Evolutionary conservation across 1,140 invertebrate species (phyloP), one percentile per base, ranked within the genome.

Genomic region (Drosophila repleta): DNA sequence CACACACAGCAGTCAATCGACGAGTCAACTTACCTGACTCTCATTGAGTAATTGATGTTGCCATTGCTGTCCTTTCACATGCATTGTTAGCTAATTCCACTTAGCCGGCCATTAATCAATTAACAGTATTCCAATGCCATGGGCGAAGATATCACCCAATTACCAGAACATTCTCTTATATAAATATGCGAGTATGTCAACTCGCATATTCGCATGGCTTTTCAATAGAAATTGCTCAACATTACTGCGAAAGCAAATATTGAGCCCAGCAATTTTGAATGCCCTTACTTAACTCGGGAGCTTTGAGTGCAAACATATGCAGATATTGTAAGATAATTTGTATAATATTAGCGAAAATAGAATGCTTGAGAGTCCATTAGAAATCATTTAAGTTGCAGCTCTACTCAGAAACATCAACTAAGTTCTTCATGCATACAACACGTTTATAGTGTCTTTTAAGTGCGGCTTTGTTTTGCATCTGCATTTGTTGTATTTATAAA

Each of bases 21-120:
- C 21, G 43, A 8, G 43, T 3, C 49, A 66, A 21, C 29, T 43
- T 57, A 78, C 43, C 81, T 85, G 76, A 26, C 43, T 65, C 63
- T 67, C 65, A 74, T 76, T 73, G 77, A 84, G 73, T 77, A 84
- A 84, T 84, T 84, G 80, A 80, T 84, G 79, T 68, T 77, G 43
- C 53, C 60, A 46, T 52, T 62, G 43, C 29, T 62, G 51, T 35
- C 61, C 62, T 43, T 66, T 32, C 8, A 13, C 21, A 7, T 45
- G 39, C 24, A 20, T 55, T 55, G 13, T 55, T 55, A 13, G 21
- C n/a, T 32, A 60, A 60, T 67, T 48, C 24, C 21, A 20, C 48
- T 32, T 41, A 18, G 51, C 17, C 7, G 37, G 5, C 35, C 39
- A 41, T 32, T 62, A 62, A 45, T 68, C 65, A 68, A 68, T 68